Evolutionary conservation across 2,113 vertebrate species (phyloP).

Genomic region (Tragelaphus buxtoni): DNA sequence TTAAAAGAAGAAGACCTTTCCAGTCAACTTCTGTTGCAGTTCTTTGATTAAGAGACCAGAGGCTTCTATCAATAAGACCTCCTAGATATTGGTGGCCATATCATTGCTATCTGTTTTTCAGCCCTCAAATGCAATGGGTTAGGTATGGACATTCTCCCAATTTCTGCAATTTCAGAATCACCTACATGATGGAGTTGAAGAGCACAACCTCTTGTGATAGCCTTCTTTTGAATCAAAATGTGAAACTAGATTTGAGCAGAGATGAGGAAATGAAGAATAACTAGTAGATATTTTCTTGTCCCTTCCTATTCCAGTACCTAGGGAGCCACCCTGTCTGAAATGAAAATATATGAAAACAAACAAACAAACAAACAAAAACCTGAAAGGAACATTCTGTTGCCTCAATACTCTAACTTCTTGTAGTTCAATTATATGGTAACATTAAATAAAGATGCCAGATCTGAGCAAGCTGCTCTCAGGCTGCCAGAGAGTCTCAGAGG

Average conservation of each 20-base stretch:
- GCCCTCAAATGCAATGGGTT: neutral
- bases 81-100: neutral
- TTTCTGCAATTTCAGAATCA: neutral
- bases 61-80: neutral
- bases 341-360: conserved; percentile 26
- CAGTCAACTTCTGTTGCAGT: neutral
- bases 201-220: neutral
- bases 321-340: conserved; percentile 3
- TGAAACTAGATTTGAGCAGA: neutral
- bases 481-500: conserved; percentile 54
- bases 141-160: neutral
- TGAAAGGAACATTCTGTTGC: conserved; percentile 28
- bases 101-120: neutral
- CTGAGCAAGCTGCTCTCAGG: conserved; percentile 15
- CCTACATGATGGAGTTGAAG: neutral
- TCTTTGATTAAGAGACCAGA: neutral
- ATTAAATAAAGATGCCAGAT: conserved; percentile 65
- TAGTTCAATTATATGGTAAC: conserved; percentile 44
- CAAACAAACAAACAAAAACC: neutral
- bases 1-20: neutral
- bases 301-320: neutral
- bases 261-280: neutral
- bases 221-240: neutral
- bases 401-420: conserved; percentile 41
- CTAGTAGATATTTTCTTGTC: neutral